phyloP scores from a whole-genome alignment of 1,140 invertebrate genomes.

The Neodiprion pinetum region DNA sequence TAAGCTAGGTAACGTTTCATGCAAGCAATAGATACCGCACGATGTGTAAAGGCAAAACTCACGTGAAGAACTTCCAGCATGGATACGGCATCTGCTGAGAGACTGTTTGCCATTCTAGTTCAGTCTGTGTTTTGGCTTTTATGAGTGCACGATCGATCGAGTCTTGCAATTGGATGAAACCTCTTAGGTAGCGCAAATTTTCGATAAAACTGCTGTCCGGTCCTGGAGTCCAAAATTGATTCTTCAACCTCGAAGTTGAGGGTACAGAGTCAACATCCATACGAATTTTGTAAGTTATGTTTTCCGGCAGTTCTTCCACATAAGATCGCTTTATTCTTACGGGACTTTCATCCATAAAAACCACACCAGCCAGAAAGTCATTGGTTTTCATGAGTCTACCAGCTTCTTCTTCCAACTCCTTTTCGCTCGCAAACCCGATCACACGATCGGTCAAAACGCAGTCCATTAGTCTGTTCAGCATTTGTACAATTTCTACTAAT shows the following conservation, averaged over 20 bases:
- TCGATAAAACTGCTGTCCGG: slow-evolving; percentile 69
- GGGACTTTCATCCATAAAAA: slow-evolving; percentile 57
- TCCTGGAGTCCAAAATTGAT: slow-evolving; percentile 71
- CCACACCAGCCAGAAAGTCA: slow-evolving; percentile 64
- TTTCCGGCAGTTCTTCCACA: slow-evolving; percentile 42
- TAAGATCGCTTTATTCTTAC: slow-evolving; percentile 38
- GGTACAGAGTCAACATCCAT: slow-evolving; percentile 75
- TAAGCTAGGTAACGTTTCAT: too few relatives aligned
- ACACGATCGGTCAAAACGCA: slow-evolving; percentile 70
- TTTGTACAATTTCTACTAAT: slow-evolving; percentile 38
- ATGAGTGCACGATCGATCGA: slow-evolving; percentile 70
- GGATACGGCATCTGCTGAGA: slow-evolving; percentile 74
- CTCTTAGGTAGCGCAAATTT: slow-evolving; percentile 71
- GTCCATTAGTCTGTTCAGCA: slow-evolving; percentile 62
- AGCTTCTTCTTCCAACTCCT: slow-evolving; percentile 62
- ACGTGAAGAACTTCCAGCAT: slow-evolving; percentile 69
- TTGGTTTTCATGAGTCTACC: slow-evolving; percentile 62
- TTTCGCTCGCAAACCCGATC: slow-evolving; percentile 58
- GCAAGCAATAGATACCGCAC: too few relatives aligned
- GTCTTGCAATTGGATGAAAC: slow-evolving; percentile 73
- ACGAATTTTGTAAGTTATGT: slow-evolving; percentile 68
- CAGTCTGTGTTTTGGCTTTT: slow-evolving; percentile 49
- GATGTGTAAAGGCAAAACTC: slow-evolving; percentile 41
- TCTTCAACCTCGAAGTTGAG: slow-evolving; percentile 66
- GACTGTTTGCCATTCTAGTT: slow-evolving; percentile 63